Evolutionary conservation across 1,140 invertebrate species (phyloP).

Genomic region (Bombus sibiricus): DNA sequence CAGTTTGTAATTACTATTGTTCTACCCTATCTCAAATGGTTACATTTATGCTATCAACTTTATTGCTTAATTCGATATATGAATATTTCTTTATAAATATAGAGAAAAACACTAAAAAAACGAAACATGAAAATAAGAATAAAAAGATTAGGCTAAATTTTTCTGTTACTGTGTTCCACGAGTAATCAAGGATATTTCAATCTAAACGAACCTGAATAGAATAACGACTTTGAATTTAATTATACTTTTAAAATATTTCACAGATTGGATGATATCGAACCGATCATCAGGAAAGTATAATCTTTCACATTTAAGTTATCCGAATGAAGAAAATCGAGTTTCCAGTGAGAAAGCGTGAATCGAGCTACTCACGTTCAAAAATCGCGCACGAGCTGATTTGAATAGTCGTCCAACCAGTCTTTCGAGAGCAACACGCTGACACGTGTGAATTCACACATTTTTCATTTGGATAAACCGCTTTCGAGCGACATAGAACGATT

Average conservation of each 20-base stretch:
- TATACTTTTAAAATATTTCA: background rate
- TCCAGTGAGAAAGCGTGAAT: background rate
- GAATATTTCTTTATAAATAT: background rate
- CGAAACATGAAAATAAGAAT: background rate
- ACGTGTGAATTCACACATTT: constrained; percentile 7
- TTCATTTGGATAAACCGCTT: constrained; percentile 6
- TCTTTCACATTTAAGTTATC: background rate
- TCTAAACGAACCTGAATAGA: background rate
- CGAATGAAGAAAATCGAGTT: background rate
- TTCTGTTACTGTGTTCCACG: background rate
- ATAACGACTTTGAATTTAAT: background rate
- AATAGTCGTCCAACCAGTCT: constrained; percentile 49
- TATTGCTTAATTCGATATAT: background rate
- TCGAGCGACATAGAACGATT: background rate
- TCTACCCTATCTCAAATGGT: background rate
- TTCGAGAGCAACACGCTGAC: background rate
- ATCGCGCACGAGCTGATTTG: constrained; percentile 34
- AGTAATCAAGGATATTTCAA: background rate
- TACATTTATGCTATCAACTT: too few species aligned
- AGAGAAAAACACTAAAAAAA: too few species aligned
- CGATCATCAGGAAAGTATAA: background rate
- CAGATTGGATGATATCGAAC: too few species aligned
- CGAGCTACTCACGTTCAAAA: background rate
- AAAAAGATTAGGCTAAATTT: background rate
- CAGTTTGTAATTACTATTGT: background rate